Evolutionary conservation across 2,888 invertebrate species (phyloP).

Genomic region (Oscheius onirici): DNA sequence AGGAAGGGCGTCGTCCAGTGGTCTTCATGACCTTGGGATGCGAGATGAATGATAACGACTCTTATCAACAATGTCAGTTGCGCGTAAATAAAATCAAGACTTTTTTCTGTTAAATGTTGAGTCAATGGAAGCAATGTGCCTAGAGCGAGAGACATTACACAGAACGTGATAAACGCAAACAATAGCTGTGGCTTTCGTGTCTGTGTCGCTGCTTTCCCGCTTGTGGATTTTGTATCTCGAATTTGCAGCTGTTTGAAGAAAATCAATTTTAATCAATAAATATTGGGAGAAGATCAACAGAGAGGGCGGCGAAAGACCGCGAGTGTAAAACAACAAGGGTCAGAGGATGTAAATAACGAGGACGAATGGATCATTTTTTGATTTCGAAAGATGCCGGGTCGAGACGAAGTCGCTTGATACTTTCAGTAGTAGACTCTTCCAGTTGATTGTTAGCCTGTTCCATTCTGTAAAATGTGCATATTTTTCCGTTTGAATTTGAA

Average conservation of each 20-base stretch:
- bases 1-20: too few species aligned
- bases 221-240: too few species aligned
- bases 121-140: too few species aligned
- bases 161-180: not conserved
- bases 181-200: not conserved
- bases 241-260: not conserved
- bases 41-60: too few species aligned
- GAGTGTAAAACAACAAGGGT: not conserved
- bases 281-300: not conserved
- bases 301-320: not conserved
- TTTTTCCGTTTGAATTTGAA: not conserved
- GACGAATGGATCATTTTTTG: not conserved
- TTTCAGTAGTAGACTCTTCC: conserved; percentile 36
- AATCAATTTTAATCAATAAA: not conserved
- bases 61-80: too few species aligned
- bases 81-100: too few species aligned
- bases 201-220: not conserved
- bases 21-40: too few species aligned
- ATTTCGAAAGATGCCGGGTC: conserved; percentile 19
- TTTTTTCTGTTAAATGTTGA: too few species aligned
- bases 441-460: conserved; percentile 57
- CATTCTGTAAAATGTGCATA: conserved; percentile 44
- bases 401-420: conserved; percentile 40
- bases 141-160: too few species aligned
- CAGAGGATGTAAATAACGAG: not conserved